Evolutionary conservation across 2,797 vertebrate genomes (phyloP).

Genomic region (Pseudochaenichthys georgianus): DNA sequence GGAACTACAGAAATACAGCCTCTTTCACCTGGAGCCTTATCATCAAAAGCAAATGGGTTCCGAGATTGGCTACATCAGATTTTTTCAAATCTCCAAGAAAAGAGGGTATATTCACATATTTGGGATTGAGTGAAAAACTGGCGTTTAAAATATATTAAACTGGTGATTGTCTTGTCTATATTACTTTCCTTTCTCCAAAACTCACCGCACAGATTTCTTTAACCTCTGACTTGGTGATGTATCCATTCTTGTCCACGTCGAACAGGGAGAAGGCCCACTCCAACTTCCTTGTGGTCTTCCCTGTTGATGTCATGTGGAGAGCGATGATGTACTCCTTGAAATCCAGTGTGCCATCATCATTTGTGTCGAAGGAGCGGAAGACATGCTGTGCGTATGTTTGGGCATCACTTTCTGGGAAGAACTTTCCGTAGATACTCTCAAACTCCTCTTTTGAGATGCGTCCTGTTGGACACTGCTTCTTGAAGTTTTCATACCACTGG

Average conservation of each 20-base stretch:
- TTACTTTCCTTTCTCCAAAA: background rate
- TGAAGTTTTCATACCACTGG: constrained; percentile 86
- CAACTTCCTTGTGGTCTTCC: constrained; percentile 81
- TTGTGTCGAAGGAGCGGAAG: constrained; percentile 86
- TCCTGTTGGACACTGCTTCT: constrained; percentile 82
- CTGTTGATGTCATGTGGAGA: constrained; percentile 86
- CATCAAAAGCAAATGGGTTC: no score
- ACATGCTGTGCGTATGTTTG: constrained; percentile 83
- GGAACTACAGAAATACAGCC: no score
- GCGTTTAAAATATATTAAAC: background rate
- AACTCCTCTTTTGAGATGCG: constrained; percentile 81
- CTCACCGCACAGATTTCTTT: constrained; percentile 85
- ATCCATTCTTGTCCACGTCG: constrained; percentile 86
- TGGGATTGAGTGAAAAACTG: background rate
- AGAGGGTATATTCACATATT: no score
- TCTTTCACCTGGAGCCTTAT: no score
- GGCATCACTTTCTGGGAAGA: constrained; percentile 85
- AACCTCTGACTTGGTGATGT: constrained; percentile 85
- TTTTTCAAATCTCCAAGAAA: background rate
- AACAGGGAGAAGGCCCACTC: constrained; percentile 87
- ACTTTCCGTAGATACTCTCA: constrained; percentile 82
- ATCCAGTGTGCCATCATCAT: constrained; percentile 85
- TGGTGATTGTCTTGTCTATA: no score
- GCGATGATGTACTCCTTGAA: constrained; percentile 88
- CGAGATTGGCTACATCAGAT: background rate